These are phyloP conservation scores for Drosophila kurseongensis DNA, from an alignment of 1,140 invertebrate genomes.

Conservation along the genomic window DNA sequence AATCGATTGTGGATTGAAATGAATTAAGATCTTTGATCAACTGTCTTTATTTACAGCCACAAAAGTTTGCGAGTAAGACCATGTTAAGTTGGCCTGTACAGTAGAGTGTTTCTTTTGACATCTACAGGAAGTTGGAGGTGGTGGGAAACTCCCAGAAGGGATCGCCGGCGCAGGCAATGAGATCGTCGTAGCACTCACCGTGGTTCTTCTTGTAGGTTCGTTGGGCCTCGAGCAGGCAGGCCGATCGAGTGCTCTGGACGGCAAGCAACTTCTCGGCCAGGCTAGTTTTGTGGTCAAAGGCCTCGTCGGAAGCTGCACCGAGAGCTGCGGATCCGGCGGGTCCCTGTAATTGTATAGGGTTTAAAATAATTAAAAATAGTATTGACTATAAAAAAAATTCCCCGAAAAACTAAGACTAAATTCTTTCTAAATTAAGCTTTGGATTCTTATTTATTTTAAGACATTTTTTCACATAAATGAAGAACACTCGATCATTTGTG, in stretches of 20 bases:
- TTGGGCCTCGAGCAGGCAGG: neutral
- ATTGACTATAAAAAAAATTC: neutral
- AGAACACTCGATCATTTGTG: too few relatives aligned
- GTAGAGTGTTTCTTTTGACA: neutral
- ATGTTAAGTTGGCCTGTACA: neutral
- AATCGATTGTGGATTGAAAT: neutral
- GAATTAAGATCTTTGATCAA: neutral
- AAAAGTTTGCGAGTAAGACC: too few relatives aligned
- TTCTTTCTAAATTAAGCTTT: too few relatives aligned
- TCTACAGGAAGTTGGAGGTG: neutral
- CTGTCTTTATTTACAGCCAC: neutral
- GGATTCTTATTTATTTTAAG: too few relatives aligned
- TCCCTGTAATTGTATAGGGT: neutral
- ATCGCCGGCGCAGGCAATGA: neutral
- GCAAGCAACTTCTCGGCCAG: neutral
- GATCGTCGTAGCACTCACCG: neutral
- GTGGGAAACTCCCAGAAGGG: constrained; percentile 15
- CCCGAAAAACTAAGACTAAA: neutral
- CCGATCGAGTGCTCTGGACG: neutral
- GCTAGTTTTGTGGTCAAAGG: neutral
- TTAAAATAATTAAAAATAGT: neutral
- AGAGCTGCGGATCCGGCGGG: neutral
- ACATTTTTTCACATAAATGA: too few relatives aligned
- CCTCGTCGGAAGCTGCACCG: constrained; percentile 1
- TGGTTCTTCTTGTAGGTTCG: constrained; percentile 11